A percentile compares a stretch with the other conserved stretches of the same genome.
Conservation (phyloP, 2,888 invertebrate species). For the Acanthosepion pharaonis region DNA sequence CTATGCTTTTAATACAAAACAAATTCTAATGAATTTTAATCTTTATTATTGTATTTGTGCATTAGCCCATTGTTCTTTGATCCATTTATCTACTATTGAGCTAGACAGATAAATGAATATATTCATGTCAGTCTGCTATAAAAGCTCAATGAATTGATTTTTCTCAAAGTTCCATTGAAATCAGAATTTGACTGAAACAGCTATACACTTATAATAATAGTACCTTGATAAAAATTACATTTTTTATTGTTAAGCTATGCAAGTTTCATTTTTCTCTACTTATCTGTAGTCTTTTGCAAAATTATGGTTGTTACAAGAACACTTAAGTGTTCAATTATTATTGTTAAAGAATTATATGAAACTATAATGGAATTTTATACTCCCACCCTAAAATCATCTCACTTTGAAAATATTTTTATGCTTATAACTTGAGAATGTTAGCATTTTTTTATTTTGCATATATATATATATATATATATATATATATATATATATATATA, state of each 20-base stretch:
- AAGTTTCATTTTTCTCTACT: neutral
- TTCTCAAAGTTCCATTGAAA: conserved; percentile 17
- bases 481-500: neutral
- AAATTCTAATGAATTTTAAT: too few species aligned
- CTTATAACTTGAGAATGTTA: conserved; percentile 20
- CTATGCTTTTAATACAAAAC: too few species aligned
- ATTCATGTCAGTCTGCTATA: neutral
- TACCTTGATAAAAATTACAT: neutral
- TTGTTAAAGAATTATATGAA: neutral
- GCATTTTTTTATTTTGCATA: too few species aligned
- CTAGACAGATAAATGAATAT: conserved; percentile 33
- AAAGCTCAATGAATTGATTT: conserved; percentile 6
- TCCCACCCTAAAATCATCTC: neutral
- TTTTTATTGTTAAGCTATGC: neutral
- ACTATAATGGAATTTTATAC: neutral
- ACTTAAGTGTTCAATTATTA: neutral
- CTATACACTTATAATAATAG: neutral
- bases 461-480: neutral
- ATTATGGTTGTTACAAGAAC: neutral
- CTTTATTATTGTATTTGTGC: too few species aligned
- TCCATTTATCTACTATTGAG: neutral
- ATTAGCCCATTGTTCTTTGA: neutral
- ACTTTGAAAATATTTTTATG: neutral
- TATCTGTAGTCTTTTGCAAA: neutral
- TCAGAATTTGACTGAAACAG: neutral